Evolutionary conservation across 2,113 vertebrate species (phyloP), one percentile per base, ranked within the genome.

Genomic region (Anarhynchus alexandrinus): DNA sequence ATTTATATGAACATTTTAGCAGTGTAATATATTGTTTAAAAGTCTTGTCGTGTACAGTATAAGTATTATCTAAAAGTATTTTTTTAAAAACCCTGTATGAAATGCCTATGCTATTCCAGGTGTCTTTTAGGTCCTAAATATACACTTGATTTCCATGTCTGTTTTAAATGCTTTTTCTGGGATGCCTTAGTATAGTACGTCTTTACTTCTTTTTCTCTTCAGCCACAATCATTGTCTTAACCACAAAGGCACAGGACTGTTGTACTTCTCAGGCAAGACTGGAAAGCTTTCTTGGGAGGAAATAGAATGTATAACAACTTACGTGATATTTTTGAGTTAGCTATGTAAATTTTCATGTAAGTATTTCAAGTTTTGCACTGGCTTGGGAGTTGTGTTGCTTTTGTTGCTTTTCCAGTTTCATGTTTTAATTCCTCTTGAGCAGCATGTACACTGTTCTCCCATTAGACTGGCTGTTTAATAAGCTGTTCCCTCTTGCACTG

Each of bases 21-120:
- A 67, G 88, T 98, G 97, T 97, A 97, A 97, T 97, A 90, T 96
- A 97, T 96, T 95, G 96, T 96, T 94, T 57, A 84, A 92, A 89
- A 93, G 72, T 90, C 67, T 83, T 77, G 78, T 74, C 47, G 54
- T 97, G 96, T 97, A 97, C 95, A 97, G 97, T 98, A 64, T 97
- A 98, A 98, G 97, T 97, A 97, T 97, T 97, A 97, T 97, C 97
- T 97, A 93, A 98, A 98, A 97, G 82, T 98, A 98, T 98, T 98
- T 98, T 98, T 98, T 97, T 98, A 98, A 98, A 96, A 97, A 96
- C 94, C 92, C 84, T 98, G 97, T 97, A 95, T 94, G 87, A 97
- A 96, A 93, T 67, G 69, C 64, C 86, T 97, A 12, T 96, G 87
- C 90, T 96, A 78, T 94, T 88, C 72, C 64, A 69, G 70, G 72